Evolutionary conservation across 2,888 invertebrate species (phyloP).

Genomic region (Physocephala rufipes): DNA sequence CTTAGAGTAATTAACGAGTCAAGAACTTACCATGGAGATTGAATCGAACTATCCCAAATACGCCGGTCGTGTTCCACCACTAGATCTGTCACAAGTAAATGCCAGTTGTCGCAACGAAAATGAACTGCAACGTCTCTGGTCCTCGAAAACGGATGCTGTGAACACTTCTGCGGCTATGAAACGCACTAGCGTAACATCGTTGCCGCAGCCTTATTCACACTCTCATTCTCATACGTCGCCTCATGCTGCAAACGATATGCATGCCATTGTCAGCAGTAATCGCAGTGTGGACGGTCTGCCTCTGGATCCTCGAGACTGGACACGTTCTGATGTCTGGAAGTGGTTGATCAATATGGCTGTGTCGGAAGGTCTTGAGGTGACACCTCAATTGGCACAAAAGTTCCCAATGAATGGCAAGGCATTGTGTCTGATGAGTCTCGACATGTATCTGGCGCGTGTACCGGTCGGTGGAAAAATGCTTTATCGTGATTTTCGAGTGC

Average conservation of each 20-base stretch:
- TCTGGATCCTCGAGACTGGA: slow-evolving; percentile 78
- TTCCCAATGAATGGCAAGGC: slow-evolving; percentile 86
- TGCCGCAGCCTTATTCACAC: slow-evolving; percentile 54
- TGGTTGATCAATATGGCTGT: slow-evolving; percentile 73
- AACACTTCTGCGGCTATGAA: slow-evolving; percentile 44
- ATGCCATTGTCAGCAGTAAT: slow-evolving; percentile 48
- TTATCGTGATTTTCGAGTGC: slow-evolving; percentile 76
- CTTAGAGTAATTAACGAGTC: background rate
- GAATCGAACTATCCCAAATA: slow-evolving; percentile 63
- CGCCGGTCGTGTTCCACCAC: slow-evolving; percentile 63
- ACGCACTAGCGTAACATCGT: slow-evolving; percentile 34
- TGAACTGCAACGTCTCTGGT: slow-evolving; percentile 55
- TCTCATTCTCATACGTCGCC: slow-evolving; percentile 35
- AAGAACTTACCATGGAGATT: slow-evolving; percentile 57
- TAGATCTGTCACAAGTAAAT: slow-evolving; percentile 62
- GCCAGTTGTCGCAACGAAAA: slow-evolving; percentile 54
- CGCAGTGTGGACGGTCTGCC: slow-evolving; percentile 58
- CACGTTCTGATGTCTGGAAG: slow-evolving; percentile 73
- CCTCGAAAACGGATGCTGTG: slow-evolving; percentile 40
- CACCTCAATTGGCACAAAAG: slow-evolving; percentile 66
- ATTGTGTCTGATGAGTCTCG: slow-evolving; percentile 78
- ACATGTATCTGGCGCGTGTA: slow-evolving; percentile 78
- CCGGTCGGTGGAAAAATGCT: slow-evolving; percentile 75
- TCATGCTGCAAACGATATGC: slow-evolving; percentile 4
- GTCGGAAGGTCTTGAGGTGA: slow-evolving; percentile 65